Percentiles rank a stretch among this genome's conserved stretches.
These are phyloP conservation scores for Verasper variegatus DNA, from an alignment of 2,113 vertebrate genomes.

Conservation along the genomic window DNA sequence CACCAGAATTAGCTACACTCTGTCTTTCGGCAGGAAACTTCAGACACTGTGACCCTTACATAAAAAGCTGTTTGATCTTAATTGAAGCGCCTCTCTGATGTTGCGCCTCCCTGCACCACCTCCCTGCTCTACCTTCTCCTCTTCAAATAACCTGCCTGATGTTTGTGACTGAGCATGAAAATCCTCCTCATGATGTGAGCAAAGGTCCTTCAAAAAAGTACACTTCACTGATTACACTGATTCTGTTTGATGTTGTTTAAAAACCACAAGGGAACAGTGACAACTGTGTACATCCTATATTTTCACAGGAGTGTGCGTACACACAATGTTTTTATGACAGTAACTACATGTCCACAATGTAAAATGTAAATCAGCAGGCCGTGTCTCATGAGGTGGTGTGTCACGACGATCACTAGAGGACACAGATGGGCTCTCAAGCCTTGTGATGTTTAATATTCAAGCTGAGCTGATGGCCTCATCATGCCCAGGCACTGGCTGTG, in stretches of 20 bases:
- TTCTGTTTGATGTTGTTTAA: background rate
- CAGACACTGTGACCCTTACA: conserved; percentile 33
- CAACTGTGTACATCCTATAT: background rate
- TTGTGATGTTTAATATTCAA: conserved; percentile 29
- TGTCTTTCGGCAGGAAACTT: conserved; percentile 33
- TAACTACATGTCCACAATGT: background rate
- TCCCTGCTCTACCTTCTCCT: conserved; percentile 17
- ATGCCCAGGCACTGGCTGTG: background rate
- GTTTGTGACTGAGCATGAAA: background rate
- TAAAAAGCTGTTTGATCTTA: conserved; percentile 56
- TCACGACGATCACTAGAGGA: conserved; percentile 12
- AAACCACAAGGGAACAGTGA: background rate
- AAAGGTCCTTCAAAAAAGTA: background rate
- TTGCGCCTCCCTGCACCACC: background rate
- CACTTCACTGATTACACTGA: background rate
- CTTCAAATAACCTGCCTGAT: background rate
- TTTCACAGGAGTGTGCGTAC: no score
- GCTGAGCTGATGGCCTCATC: background rate
- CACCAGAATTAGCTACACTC: conserved; percentile 35
- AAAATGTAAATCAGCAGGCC: background rate
- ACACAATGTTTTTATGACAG: background rate
- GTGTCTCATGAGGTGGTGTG: background rate
- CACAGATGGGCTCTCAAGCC: conserved; percentile 14
- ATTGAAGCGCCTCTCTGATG: conserved; percentile 55
- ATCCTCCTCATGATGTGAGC: background rate